Evolutionary conservation across 2,888 invertebrate genomes (phyloP).

Genomic region (Drosophila nr. medialis): DNA sequence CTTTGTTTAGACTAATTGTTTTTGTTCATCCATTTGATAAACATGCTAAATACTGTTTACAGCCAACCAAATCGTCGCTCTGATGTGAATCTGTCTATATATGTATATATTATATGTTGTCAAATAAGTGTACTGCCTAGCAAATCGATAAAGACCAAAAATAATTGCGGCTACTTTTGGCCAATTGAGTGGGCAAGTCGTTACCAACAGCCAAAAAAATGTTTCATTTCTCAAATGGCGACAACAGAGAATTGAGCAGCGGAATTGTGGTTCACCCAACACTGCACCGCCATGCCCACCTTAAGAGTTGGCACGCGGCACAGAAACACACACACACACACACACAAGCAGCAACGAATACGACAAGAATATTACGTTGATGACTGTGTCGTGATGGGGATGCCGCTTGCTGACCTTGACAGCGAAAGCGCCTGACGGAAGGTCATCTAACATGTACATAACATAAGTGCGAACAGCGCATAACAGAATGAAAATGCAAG

Average conservation of each 20-base stretch:
- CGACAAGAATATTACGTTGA: constrained; percentile 14
- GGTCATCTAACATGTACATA: constrained; percentile 51
- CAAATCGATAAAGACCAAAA: constrained; percentile 64
- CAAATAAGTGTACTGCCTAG: neutral
- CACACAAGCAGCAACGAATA: neutral
- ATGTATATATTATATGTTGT: neutral
- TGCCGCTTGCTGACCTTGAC: constrained; percentile 81
- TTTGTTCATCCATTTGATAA: neutral
- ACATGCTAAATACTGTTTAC: neutral
- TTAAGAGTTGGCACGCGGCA: constrained; percentile 22
- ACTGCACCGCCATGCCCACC: neutral
- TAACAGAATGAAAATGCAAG: constrained; percentile 15
- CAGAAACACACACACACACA: constrained; percentile 1
- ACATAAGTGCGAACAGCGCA: constrained; percentile 18
- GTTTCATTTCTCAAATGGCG: neutral
- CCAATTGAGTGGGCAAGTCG: constrained; percentile 10
- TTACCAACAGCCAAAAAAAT: constrained; percentile 19
- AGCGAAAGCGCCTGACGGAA: constrained; percentile 64
- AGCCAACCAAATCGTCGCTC: neutral
- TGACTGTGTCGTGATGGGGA: constrained; percentile 61
- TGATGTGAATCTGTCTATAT: neutral
- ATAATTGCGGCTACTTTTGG: constrained; percentile 48
- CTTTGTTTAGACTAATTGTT: neutral
- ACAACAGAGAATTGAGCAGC: neutral
- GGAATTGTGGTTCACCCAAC: neutral